Base-by-base conservation (phyloP, 2,888 invertebrate genomes). In the Pterostichus madidus region DNA sequence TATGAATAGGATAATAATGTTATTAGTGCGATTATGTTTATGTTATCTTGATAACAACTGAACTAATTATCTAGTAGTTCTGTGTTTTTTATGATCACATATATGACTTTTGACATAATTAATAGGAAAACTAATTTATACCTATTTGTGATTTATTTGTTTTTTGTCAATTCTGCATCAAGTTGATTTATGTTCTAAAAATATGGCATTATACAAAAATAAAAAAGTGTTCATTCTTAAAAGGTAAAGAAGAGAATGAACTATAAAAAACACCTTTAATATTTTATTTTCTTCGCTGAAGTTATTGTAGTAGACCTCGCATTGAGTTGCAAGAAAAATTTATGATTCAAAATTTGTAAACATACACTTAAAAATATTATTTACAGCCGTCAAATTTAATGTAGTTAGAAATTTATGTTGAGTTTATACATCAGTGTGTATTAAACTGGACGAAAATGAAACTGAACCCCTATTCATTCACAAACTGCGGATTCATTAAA, bases 311-410 rank as follows among this genome's bases (percentile, higher is more conserved):
- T 15, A 44, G 44, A 17, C 68, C 68, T 15, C 68, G 68, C 68
- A 71, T 71, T 71, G 68, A 71, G 68, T 71, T 71, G 68, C 68
- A 44, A 71, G 68, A 71, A 71, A 71, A 71, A 71, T 71, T 71
- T 71, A 71, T 71, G 68, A 44, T 44, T 71, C 44, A 39, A 71
- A 71, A 71, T 71, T 71, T 71, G 44, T 71, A 71, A 71, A 71
- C 68, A 71, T 71, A 71, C 68, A 71, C 68, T 71, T 71, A 71
- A 44, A 71, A 71, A 44, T 71, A 44, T 71, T 71, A 71, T 71
- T 71, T 71, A 71, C 68, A 44, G 68, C 44, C 17, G 68, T 71
- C 68, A 71, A 39, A 71, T 71, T 71, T 71, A 71, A 71, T 71
- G 68, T 44, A 71, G 39, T 44, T 71, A 17, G 15, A 71, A 71